phyloP scores from a whole-genome alignment of 1,140 invertebrate species.

The Drosophila ironensis region DNA sequence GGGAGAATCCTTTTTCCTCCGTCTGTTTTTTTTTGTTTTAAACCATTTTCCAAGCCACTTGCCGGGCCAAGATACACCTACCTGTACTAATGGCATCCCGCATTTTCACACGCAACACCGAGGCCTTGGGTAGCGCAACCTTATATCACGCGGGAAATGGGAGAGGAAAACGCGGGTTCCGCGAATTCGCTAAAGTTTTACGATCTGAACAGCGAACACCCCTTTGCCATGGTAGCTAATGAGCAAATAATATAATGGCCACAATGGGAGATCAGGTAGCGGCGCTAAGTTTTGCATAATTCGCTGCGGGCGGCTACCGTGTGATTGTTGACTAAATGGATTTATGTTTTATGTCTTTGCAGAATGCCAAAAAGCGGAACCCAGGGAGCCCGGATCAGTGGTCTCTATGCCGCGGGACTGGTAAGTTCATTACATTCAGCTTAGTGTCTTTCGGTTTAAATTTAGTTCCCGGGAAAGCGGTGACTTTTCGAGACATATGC shows the following conservation, averaged over 20 bases:
- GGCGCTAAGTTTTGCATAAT: conserved; percentile 49
- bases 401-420: conserved; percentile 27
- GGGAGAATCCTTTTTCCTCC: conserved; percentile 17
- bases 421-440: conserved; percentile 29
- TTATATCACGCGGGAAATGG: not conserved
- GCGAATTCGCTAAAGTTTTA: conserved; percentile 23
- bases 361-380: conserved; percentile 54
- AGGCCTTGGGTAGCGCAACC: not conserved
- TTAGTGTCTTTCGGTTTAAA: not conserved
- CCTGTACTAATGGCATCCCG: conserved; percentile 2
- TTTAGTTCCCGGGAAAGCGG: not conserved
- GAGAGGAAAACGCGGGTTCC: not conserved
- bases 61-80: not conserved
- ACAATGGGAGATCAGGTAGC: not conserved
- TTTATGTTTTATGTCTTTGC: conserved; percentile 23
- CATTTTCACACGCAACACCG: conserved; percentile 49
- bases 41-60: not conserved
- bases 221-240: conserved; percentile 14
- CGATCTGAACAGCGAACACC: not conserved
- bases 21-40: not conserved
- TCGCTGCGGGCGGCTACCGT: conserved; percentile 23
- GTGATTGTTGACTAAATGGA: conserved; percentile 14
- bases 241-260: not conserved
- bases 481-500: not conserved
- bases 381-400: conserved; percentile 13